Evolutionary conservation across 2,888 invertebrate species (phyloP), one percentile per base, ranked within the genome.

Genomic region (Agrilus cyanescens): DNA sequence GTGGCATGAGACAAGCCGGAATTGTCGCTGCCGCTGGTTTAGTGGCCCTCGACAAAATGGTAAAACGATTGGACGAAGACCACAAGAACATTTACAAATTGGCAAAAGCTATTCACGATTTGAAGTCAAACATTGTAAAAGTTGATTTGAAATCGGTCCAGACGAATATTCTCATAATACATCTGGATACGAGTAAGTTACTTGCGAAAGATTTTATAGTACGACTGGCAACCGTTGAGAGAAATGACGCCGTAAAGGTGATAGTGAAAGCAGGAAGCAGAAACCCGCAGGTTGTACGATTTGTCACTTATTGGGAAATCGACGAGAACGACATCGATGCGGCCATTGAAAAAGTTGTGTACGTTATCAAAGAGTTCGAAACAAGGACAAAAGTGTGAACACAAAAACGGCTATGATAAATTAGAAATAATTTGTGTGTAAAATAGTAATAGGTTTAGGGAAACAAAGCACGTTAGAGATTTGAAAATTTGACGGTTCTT

Each of bases 1-100:
- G 96, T 25, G 94, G 86, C 2, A 88, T 93, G 91, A 74, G 96
- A 43, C 96, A 97, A 68, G 79, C 75, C 32, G 97, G 97, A 4
- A 73, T 95, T 37, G 59, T 97, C 40, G 95, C 94, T 0, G 94
- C 94, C 0, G 87, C 93, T 1, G 93, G 90, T 1, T 57, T 89
- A 4, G 82, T 87, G 18, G 86, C 89, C 0, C 62, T 97, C n/a
- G 82, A 89, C 44, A 80, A 84, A 47, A 79, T 83, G 55, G 73
- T 82, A 5, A 81, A 84, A 0, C 68, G 76, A 33, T 70, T 96
- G 25, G 63, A 63, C 3, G 70, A 76, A 1, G 95, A 95, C 67
- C 93, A 96, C 63, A 68, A 70, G 40, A 76, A 79, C 37, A 79
- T 84, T 0, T 65, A 67, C 38, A 62, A 67, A 41, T 74, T 94